A percentile compares a stretch with the other conserved stretches of the same genome.
These are phyloP conservation scores for Drosophila suboccidentalis DNA, from an alignment of 2,888 invertebrate species.

Conservation along the genomic window DNA sequence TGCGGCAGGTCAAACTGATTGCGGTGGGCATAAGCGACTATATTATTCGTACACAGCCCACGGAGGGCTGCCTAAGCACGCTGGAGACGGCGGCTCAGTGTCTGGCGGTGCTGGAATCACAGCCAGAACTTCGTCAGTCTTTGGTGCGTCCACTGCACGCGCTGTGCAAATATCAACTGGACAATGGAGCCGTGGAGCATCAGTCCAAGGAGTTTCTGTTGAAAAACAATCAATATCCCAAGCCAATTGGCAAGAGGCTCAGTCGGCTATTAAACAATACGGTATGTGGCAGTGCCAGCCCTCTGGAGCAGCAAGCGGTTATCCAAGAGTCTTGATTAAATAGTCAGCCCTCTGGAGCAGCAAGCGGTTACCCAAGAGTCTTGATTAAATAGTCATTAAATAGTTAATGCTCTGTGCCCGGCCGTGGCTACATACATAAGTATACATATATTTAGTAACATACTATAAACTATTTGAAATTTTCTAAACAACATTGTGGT, in stretches of 20 bases:
- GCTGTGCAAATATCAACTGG: conserved; percentile 94
- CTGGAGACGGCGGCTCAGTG: conserved; percentile 86
- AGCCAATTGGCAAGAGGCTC: conserved; percentile 92
- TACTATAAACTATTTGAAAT: conserved; percentile 42
- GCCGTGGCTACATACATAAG: conserved; percentile 26
- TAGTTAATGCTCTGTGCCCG: conserved; percentile 22
- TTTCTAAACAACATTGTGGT: conserved; percentile 36
- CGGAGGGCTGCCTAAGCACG: conserved; percentile 96
- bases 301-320: conserved; percentile 20
- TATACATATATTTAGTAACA: conserved; percentile 52
- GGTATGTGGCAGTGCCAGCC: conserved; percentile 53
- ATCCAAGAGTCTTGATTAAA: conserved; percentile 45
- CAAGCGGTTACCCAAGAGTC: conserved; percentile 32
- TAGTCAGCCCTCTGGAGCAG: conserved; percentile 10
- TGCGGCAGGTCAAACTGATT: conserved; percentile 93
- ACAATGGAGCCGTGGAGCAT: conserved; percentile 96
- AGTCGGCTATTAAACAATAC: conserved; percentile 86
- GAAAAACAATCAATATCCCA: conserved; percentile 92
- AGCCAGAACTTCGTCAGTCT: conserved; percentile 88
- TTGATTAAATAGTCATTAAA: conserved; percentile 31
- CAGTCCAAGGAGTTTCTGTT: conserved; percentile 96
- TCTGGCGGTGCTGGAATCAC: conserved; percentile 91
- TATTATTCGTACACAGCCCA: conserved; percentile 96
- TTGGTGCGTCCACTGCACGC: conserved; percentile 92
- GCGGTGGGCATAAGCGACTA: conserved; percentile 92